phyloP scores from a whole-genome alignment of 1,140 invertebrate genomes.

The Cheumatopsyche charites region DNA sequence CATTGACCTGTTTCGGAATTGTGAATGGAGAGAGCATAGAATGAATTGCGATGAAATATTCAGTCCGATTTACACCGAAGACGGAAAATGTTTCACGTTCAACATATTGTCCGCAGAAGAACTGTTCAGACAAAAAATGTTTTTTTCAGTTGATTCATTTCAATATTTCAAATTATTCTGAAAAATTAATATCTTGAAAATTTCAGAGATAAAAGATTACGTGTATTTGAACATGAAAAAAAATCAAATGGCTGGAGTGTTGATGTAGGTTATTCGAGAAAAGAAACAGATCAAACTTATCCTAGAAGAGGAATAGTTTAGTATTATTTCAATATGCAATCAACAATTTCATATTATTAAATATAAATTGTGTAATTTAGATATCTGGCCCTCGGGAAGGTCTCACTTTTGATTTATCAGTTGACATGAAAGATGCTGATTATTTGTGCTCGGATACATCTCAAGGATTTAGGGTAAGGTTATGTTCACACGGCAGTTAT shows the following conservation, averaged over 20 bases:
- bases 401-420: constrained; percentile 40
- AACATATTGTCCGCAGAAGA: constrained; percentile 65
- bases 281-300: constrained; percentile 63
- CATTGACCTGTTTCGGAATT: neutral
- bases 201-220: neutral
- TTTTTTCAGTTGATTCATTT: neutral
- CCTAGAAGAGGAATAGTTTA: constrained; percentile 52
- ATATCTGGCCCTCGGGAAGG: neutral
- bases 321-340: too few species aligned
- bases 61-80: neutral
- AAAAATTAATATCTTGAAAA: too few species aligned
- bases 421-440: constrained; percentile 26
- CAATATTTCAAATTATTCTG: too few species aligned
- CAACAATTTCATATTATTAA: neutral
- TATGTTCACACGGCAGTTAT: too few species aligned
- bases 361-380: neutral
- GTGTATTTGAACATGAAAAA: neutral
- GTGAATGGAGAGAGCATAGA: neutral
- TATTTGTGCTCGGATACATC: constrained; percentile 42
- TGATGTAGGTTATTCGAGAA: constrained; percentile 63
- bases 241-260: constrained; percentile 62
- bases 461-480: constrained; percentile 46
- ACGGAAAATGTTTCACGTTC: constrained; percentile 34
- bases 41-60: neutral
- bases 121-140: constrained; percentile 59